A percentile compares a stretch with the other conserved stretches of the same genome.
These are phyloP conservation scores for Prunella himalayana DNA, from an alignment of 2,113 vertebrate species.

Conservation along the genomic window DNA sequence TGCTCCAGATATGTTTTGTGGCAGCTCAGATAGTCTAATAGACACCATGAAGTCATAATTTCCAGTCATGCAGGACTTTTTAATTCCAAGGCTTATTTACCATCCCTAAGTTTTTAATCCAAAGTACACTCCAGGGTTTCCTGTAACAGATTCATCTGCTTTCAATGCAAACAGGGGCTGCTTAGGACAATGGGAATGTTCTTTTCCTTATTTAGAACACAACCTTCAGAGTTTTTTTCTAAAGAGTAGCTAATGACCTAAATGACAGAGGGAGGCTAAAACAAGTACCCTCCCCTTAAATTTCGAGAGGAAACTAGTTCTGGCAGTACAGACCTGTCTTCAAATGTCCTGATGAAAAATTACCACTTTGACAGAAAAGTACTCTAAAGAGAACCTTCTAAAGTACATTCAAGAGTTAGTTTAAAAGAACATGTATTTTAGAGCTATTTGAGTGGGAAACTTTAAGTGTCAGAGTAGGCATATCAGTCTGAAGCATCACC, in stretches of 20 bases:
- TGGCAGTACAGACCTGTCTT: not conserved
- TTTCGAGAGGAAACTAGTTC: not conserved
- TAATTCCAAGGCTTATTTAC: not conserved
- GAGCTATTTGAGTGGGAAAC: not conserved
- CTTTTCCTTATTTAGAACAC: not conserved
- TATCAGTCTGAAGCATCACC: not conserved
- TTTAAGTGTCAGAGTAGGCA: not conserved
- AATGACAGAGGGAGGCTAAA: not conserved
- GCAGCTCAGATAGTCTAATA: not conserved
- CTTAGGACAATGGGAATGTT: not conserved
- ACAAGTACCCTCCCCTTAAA: not conserved
- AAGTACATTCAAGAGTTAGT: not conserved
- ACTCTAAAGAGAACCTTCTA: not conserved
- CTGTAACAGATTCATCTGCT: not conserved
- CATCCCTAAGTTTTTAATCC: not conserved
- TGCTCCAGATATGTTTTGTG: not conserved
- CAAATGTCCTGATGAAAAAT: not conserved
- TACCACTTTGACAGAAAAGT: not conserved
- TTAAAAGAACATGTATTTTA: not conserved
- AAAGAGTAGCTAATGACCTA: not conserved
- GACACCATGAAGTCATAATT: slow-evolving; percentile 15
- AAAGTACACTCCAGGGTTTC: not conserved
- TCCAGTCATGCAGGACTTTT: not conserved
- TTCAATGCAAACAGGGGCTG: not conserved
- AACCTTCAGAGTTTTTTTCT: not conserved